These are phyloP conservation scores for Laticauda laticaudata DNA, from an alignment of 2,113 vertebrate species.

Conservation along the genomic window DNA sequence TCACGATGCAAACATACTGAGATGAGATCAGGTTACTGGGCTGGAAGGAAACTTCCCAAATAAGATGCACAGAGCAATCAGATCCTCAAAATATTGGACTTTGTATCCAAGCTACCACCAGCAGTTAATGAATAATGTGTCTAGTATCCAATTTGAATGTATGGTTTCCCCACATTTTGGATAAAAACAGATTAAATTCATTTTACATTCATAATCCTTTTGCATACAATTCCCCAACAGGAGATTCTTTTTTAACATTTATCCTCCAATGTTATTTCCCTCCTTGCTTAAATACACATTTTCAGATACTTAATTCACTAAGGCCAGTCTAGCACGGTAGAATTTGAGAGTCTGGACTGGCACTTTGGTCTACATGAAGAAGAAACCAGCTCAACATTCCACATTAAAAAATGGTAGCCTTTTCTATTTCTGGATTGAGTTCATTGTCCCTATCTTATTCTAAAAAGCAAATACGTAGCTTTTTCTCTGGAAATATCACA, in stretches of 20 bases:
- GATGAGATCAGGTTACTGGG: constrained; percentile 2
- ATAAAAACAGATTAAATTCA: not conserved
- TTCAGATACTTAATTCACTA: not conserved
- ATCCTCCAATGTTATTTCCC: not conserved
- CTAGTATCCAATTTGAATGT: not conserved
- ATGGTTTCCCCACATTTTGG: not conserved
- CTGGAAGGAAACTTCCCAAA: constrained; percentile 2
- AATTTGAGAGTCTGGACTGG: not conserved
- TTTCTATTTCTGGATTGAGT: not conserved
- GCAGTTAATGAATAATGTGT: not conserved
- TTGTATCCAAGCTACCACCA: not conserved
- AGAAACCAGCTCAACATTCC: not conserved
- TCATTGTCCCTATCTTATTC: not conserved
- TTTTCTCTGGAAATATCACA: too few relatives aligned
- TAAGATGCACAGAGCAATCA: constrained; percentile 4
- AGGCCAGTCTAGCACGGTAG: not conserved
- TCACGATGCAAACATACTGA: constrained; percentile 11
- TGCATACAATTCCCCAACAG: not conserved
- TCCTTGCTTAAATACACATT: not conserved
- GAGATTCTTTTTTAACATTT: not conserved
- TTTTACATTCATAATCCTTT: not conserved
- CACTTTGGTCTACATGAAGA: not conserved
- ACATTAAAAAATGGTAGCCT: not conserved
- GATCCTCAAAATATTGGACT: not conserved
- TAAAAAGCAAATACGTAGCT: not conserved